Base-by-base conservation (phyloP, 2,888 invertebrate species). In the Stratiomys singularior region DNA sequence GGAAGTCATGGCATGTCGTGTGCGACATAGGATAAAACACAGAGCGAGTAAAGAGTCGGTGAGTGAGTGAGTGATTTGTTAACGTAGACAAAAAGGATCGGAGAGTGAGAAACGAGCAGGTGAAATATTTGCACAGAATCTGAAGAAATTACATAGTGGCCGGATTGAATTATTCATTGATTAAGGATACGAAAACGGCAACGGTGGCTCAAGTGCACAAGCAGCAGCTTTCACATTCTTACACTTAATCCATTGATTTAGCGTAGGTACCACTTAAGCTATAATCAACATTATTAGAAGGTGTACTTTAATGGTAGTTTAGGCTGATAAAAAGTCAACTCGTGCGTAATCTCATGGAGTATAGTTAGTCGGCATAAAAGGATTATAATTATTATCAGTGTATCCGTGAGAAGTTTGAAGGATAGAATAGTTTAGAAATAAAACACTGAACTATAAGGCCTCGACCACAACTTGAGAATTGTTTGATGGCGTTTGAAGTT, bases 141-240 rank as follows among this genome's bases (percentile, higher is more conserved):
- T 4, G 44, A 21, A 44, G 21, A 23, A 23, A 46, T 46, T 67
- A 9, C 11, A 23, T 69, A 21, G 23, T 44, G 69, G 46, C 46
- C 25, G 25, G 25, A 47, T 47, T 69, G 18, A 69, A 69, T 69
- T 69, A 69, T 69, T 69, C 46, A 69, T 69, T 69, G 69, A 69
- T 69, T 69, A 4, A 69, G 21, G 69, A 25, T 15, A 0, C 46
- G 25, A 47, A 69, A 69, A 69, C 47, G 25, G 21, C 5, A 69
- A 2, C 47, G 25, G 28, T 64, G 5, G 47, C 69, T 46, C 13
- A 25, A 15, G 47, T 23, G 21, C 23, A 47, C 7, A 13, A 37
- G 11, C 66, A 27, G 7, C 13, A 18, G 23, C 25, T n/a, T 18
- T 27, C 66, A 28, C 64, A 18, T 64, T 13, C 64, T 69, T n/a